Percentiles rank a stretch among this genome's conserved stretches.
Evolutionary conservation across 2,888 invertebrate genomes (phyloP).

Genomic region (Drosophila mercatorum): DNA sequence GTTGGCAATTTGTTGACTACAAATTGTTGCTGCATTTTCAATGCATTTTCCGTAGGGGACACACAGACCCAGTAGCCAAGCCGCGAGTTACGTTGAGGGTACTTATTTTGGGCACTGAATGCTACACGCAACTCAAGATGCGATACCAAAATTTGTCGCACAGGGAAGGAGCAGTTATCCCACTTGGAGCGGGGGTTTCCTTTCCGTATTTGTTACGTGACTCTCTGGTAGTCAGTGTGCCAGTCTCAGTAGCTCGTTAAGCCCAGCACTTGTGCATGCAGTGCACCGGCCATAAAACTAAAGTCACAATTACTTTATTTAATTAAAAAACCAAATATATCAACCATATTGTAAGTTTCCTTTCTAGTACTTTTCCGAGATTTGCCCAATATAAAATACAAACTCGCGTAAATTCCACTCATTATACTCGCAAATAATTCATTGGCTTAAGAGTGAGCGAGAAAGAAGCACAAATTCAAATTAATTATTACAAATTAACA

Average conservation of each 20-base stretch:
- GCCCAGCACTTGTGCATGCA: slow-evolving; percentile 46
- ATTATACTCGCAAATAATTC: slow-evolving; percentile 48
- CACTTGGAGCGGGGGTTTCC: neutral
- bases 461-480: slow-evolving; percentile 37
- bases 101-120: slow-evolving; percentile 32
- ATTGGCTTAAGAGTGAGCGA: slow-evolving; percentile 28
- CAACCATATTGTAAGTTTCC: neutral
- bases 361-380: slow-evolving; percentile 20
- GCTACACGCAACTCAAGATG: slow-evolving; percentile 40
- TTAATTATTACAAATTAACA: slow-evolving; percentile 74
- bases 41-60: slow-evolving; percentile 48
- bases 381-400: slow-evolving; percentile 8
- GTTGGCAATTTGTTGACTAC: slow-evolving; percentile 41
- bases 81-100: neutral
- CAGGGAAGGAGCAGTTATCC: neutral
- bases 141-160: slow-evolving; percentile 5
- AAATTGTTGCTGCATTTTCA: slow-evolving; percentile 43
- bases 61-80: slow-evolving; percentile 49
- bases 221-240: slow-evolving; percentile 1
- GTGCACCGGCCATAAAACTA: slow-evolving; percentile 10
- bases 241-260: slow-evolving; percentile 14
- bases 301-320: neutral
- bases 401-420: slow-evolving; percentile 21
- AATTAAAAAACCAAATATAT: neutral
- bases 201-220: slow-evolving; percentile 39